These are phyloP conservation scores for Zaprionus inermis DNA, from an alignment of 1,140 invertebrate genomes.

Conservation along the genomic window DNA sequence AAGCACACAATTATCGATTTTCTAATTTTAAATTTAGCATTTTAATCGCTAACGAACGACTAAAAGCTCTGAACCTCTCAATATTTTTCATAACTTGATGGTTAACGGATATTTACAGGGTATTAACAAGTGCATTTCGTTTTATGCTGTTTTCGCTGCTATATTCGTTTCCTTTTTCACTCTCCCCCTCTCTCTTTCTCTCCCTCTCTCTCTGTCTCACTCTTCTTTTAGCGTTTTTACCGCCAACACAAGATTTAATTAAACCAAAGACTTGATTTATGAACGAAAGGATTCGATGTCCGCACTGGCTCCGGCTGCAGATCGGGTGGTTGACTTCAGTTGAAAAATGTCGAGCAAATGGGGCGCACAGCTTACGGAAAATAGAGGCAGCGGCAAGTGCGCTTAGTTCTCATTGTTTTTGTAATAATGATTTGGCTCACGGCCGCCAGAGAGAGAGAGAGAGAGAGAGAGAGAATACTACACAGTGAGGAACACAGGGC, in stretches of 20 bases:
- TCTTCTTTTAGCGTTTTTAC: constrained; percentile 78
- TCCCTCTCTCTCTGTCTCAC: too few species aligned
- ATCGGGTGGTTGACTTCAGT: constrained; percentile 38
- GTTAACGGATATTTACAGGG: not conserved
- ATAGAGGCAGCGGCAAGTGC: constrained; percentile 28
- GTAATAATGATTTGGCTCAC: constrained; percentile 76
- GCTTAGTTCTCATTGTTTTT: constrained; percentile 61
- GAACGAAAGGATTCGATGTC: constrained; percentile 83
- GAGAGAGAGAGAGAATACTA: not conserved
- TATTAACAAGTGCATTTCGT: not conserved
- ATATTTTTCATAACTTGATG: too few species aligned
- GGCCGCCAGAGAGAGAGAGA: constrained; percentile 21
- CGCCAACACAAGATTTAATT: constrained; percentile 84
- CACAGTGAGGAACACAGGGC: too few species aligned
- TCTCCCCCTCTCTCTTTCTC: not conserved
- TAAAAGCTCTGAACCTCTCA: too few species aligned
- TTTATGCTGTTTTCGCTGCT: not conserved
- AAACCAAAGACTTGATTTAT: constrained; percentile 84
- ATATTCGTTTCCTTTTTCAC: constrained; percentile 16
- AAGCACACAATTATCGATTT: too few species aligned
- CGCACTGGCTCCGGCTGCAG: constrained; percentile 37
- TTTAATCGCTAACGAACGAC: too few species aligned
- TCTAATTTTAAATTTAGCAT: too few species aligned
- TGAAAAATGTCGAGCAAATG: constrained; percentile 77
- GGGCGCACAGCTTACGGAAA: constrained; percentile 55